Conservation (phyloP, 1,140 invertebrate species). For the Drosophila sturtevanti region DNA sequence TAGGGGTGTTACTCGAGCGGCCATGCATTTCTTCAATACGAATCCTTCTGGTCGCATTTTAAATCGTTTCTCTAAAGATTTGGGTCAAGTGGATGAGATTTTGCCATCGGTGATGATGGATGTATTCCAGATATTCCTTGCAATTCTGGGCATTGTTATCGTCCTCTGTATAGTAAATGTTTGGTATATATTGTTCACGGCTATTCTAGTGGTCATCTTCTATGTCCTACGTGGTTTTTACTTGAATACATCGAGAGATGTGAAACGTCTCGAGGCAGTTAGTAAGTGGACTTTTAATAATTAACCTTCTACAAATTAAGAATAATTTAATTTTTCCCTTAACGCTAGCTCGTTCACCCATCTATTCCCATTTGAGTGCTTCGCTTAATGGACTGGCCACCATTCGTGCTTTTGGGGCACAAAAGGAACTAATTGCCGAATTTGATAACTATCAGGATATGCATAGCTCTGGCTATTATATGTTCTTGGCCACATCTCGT, state of each 20-base stretch:
- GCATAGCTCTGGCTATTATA: constrained; percentile 87
- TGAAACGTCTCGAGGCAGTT: constrained; percentile 94
- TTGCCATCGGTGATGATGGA: constrained; percentile 90
- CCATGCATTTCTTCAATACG: constrained; percentile 92
- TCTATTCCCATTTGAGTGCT: constrained; percentile 94
- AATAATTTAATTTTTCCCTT: background rate
- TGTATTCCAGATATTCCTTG: constrained; percentile 88
- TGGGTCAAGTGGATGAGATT: constrained; percentile 93
- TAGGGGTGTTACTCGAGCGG: constrained; percentile 87
- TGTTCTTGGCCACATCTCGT: constrained; percentile 86
- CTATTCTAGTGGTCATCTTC: constrained; percentile 88
- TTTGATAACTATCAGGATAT: constrained; percentile 91
- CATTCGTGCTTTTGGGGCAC: constrained; percentile 92
- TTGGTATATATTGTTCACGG: constrained; percentile 89
- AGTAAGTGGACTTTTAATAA: constrained; percentile 86
- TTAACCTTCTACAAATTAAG: no score
- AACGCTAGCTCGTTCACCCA: constrained; percentile 88
- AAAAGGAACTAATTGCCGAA: constrained; percentile 90
- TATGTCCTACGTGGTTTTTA: constrained; percentile 90
- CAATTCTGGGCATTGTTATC: constrained; percentile 89
- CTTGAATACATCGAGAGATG: constrained; percentile 90
- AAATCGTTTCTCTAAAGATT: constrained; percentile 93
- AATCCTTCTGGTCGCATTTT: constrained; percentile 90
- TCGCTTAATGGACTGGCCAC: constrained; percentile 94
- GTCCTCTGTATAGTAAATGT: constrained; percentile 90